Percentiles rank a stretch among this genome's conserved stretches.
These are phyloP conservation scores for Tragulus kanchil DNA, from an alignment of 2,113 vertebrate species.

Conservation along the genomic window DNA sequence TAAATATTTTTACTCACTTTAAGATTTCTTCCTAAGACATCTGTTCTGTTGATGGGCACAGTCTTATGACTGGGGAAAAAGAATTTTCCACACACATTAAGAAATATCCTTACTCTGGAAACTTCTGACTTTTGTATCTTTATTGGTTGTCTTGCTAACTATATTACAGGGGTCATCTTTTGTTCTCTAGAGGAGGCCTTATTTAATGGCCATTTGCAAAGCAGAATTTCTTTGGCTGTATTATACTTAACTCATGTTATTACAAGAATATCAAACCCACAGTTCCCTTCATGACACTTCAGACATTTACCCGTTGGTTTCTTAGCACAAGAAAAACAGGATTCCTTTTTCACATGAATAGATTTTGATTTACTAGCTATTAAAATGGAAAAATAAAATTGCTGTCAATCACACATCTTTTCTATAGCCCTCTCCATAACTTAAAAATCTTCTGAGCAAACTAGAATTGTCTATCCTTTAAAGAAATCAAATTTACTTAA, in stretches of 20 bases:
- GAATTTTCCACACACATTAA: slow-evolving; percentile 32
- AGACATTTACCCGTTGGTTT: slow-evolving; percentile 65
- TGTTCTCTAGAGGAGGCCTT: slow-evolving; percentile 60
- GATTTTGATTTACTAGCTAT: slow-evolving; percentile 43
- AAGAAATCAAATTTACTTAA: slow-evolving; percentile 64
- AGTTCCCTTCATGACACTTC: background rate
- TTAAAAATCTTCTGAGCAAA: slow-evolving; percentile 61
- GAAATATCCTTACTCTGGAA: slow-evolving; percentile 59
- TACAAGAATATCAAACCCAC: slow-evolving; percentile 56
- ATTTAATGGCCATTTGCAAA: slow-evolving; percentile 75
- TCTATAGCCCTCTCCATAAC: slow-evolving; percentile 51
- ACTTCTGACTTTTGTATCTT: slow-evolving; percentile 38
- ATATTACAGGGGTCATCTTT: slow-evolving; percentile 59
- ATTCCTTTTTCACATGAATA: slow-evolving; percentile 52
- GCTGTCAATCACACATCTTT: slow-evolving; percentile 49
- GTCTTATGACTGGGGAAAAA: slow-evolving; percentile 58
- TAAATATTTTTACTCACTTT: slow-evolving; percentile 76
- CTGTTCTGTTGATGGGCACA: slow-evolving; percentile 73
- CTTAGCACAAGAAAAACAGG: slow-evolving; percentile 34
- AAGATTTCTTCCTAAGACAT: slow-evolving; percentile 76
- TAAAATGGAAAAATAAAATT: slow-evolving; percentile 63
- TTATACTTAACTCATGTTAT: background rate
- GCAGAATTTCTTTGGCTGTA: slow-evolving; percentile 49
- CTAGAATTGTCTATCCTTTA: slow-evolving; percentile 8
- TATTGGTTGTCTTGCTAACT: slow-evolving; percentile 68